Conservation (phyloP, 1,140 invertebrate species). For the Augochlora pura region DNA sequence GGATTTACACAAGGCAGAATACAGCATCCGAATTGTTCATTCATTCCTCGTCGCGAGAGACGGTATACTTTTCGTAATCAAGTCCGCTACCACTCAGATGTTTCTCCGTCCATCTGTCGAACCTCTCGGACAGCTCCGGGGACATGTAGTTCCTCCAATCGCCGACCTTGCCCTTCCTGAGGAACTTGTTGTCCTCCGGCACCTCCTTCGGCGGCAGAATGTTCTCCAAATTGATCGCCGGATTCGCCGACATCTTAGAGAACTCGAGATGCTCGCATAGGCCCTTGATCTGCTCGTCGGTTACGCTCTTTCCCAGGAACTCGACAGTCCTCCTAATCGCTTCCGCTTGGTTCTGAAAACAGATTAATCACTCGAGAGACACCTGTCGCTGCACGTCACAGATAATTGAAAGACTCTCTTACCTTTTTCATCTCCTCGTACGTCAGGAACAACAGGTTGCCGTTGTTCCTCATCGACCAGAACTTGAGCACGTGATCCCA, state of each 20-base stretch:
- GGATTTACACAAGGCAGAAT: not conserved
- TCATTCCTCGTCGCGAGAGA: slow-evolving; percentile 28
- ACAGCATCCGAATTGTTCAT: not conserved
- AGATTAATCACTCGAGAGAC: not conserved
- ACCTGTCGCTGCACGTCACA: not conserved
- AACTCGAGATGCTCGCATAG: slow-evolving; percentile 90
- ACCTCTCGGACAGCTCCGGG: slow-evolving; percentile 84
- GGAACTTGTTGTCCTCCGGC: slow-evolving; percentile 83
- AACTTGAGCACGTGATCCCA: slow-evolving; percentile 86
- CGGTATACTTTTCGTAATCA: slow-evolving; percentile 78
- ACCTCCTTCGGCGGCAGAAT: slow-evolving; percentile 81
- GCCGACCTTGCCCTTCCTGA: slow-evolving; percentile 90
- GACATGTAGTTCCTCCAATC: slow-evolving; percentile 93
- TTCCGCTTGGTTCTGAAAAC: slow-evolving; percentile 81
- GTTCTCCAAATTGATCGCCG: slow-evolving; percentile 86
- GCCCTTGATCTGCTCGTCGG: slow-evolving; percentile 83
- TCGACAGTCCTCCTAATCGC: slow-evolving; percentile 85
- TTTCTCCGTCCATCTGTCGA: slow-evolving; percentile 88
- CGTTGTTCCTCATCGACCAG: slow-evolving; percentile 87
- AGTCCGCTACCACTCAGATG: slow-evolving; percentile 85
- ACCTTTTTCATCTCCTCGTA: slow-evolving; percentile 92
- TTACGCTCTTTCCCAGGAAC: slow-evolving; percentile 86
- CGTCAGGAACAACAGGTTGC: slow-evolving; percentile 89
- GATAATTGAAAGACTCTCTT: slow-evolving; percentile 21
- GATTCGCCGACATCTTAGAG: slow-evolving; percentile 89